Percentiles rank a stretch among this genome's conserved stretches.
phyloP scores from a whole-genome alignment of 2,888 invertebrate genomes.

The Drosophila lacicola region DNA sequence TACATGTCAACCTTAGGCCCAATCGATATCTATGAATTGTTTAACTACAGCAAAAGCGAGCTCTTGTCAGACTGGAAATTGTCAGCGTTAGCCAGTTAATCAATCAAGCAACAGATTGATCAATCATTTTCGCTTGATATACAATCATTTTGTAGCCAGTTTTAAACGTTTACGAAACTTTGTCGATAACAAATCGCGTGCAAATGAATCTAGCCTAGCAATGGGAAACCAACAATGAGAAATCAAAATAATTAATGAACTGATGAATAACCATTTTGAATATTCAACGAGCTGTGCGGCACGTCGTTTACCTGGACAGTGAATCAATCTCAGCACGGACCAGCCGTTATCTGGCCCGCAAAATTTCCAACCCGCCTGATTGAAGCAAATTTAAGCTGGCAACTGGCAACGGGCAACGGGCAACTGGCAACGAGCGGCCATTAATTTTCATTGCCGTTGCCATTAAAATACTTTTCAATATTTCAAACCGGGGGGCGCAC shows the following conservation, averaged over 20 bases:
- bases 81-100: no score
- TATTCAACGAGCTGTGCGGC: constrained; percentile 2
- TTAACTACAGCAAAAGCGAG: no score
- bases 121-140: no score
- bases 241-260: not conserved
- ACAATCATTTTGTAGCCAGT: no score
- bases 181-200: not conserved
- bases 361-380: not conserved
- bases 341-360: constrained; percentile 9
- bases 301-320: not conserved
- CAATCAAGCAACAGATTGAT: no score
- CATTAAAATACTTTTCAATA: constrained; percentile 77
- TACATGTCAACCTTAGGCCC: no score
- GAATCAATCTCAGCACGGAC: constrained; percentile 9
- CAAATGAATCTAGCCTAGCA: not conserved
- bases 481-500: constrained; percentile 59
- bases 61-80: no score
- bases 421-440: constrained; percentile 46
- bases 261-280: constrained; percentile 1
- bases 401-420: constrained; percentile 23
- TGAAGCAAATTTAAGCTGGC: constrained; percentile 23
- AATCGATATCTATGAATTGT: no score
- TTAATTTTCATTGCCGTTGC: constrained; percentile 76
- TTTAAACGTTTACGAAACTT: no score
- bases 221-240: not conserved